Percentiles rank a stretch among this genome's conserved stretches.
These are phyloP conservation scores for Plutomurus gul DNA, from an alignment of 1,140 invertebrate genomes.

Conservation along the genomic window DNA sequence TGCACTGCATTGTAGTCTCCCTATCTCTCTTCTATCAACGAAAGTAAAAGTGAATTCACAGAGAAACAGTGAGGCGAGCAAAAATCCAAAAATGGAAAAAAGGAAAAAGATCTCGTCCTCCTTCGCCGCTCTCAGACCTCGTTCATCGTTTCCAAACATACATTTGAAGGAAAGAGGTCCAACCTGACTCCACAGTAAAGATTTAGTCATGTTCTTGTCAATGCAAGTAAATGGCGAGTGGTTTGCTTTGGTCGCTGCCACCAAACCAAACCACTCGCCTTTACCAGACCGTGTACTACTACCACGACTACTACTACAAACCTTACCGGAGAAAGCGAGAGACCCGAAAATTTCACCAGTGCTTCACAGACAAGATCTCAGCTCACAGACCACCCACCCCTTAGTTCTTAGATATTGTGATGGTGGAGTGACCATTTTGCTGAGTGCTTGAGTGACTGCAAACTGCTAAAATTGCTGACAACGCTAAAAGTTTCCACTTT, in stretches of 20 bases:
- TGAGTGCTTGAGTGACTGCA: constrained; percentile 36
- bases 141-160: too few species aligned
- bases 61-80: not conserved
- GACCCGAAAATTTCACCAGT: too few species aligned
- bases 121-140: not conserved
- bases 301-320: too few species aligned
- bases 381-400: not conserved
- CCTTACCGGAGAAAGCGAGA: too few species aligned
- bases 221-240: constrained; percentile 47
- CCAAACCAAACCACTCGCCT: not conserved
- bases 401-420: constrained; percentile 24
- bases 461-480: constrained; percentile 31
- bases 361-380: too few species aligned
- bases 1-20: not conserved
- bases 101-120: not conserved
- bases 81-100: not conserved
- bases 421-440: constrained; percentile 34
- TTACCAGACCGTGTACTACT: too few species aligned
- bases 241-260: not conserved
- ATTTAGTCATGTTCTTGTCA: constrained; percentile 45
- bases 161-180: not conserved
- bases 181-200: not conserved
- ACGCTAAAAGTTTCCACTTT: constrained; percentile 21
- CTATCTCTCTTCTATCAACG: not conserved
- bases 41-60: constrained; percentile 19